phyloP scores from a whole-genome alignment of 1,140 invertebrate species.

The Caenorhabditis briggsae region DNA sequence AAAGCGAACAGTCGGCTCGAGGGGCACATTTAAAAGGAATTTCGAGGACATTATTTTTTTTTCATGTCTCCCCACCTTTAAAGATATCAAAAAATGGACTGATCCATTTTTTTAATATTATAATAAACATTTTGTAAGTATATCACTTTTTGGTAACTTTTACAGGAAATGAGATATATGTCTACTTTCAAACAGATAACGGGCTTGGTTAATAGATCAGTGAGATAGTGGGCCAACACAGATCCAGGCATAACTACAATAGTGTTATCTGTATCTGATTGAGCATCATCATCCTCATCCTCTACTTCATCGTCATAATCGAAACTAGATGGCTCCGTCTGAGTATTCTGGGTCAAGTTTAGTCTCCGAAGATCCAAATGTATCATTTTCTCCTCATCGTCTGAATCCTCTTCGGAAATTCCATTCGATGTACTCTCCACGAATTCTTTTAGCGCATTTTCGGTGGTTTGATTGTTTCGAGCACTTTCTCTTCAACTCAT shows the following conservation, averaged over 20 bases:
- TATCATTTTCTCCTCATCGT: background rate
- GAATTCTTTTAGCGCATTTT: background rate
- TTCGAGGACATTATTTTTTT: too few relatives aligned
- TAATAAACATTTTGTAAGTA: too few relatives aligned
- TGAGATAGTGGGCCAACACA: conserved; percentile 50
- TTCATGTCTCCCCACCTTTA: too few relatives aligned
- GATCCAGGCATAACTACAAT: conserved; percentile 47
- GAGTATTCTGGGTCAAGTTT: background rate
- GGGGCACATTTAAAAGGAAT: too few relatives aligned
- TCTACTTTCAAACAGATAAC: conserved; percentile 48
- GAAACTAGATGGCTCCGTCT: conserved; percentile 19
- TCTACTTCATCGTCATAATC: background rate
- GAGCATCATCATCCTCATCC: conserved; percentile 57
- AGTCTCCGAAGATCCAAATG: too few relatives aligned
- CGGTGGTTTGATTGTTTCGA: background rate
- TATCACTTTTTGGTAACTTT: too few relatives aligned
- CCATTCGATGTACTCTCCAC: background rate
- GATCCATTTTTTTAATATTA: too few relatives aligned
- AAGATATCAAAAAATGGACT: too few relatives aligned
- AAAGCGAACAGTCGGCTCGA: too few relatives aligned
- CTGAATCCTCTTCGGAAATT: conserved; percentile 1
- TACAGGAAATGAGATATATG: too few relatives aligned
- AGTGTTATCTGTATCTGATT: conserved; percentile 51
- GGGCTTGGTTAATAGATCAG: conserved; percentile 59
- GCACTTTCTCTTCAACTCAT: conserved; percentile 29